A percentile compares a stretch with the other conserved stretches of the same genome.
Conservation (phyloP, 23 tunicate genomes). For the Aplidium turbinatum region DNA sequence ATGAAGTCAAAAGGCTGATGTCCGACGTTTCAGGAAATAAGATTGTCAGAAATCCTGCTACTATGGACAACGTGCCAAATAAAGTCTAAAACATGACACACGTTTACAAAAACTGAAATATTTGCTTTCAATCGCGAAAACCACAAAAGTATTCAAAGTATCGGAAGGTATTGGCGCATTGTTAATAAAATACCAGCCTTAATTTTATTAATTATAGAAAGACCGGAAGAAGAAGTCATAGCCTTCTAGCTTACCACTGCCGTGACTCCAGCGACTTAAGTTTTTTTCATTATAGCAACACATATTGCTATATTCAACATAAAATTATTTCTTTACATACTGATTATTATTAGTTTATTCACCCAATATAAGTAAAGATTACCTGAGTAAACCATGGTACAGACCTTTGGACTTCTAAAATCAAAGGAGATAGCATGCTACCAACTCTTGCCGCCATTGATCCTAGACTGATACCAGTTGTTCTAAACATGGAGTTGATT, state of each 20-base stretch:
- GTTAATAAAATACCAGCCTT: too few relatives aligned
- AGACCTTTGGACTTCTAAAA: conserved; percentile 37
- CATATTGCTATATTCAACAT: too few relatives aligned
- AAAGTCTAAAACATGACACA: conserved; percentile 30
- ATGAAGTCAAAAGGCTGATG: not conserved
- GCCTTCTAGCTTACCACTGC: too few relatives aligned
- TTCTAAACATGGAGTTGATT: conserved; percentile 32
- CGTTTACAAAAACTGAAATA: too few relatives aligned
- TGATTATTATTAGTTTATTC: too few relatives aligned
- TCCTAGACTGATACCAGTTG: conserved; percentile 63
- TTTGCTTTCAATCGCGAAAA: not conserved
- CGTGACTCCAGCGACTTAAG: too few relatives aligned
- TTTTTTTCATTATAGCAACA: too few relatives aligned
- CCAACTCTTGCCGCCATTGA: conserved; percentile 75
- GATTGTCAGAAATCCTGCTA: conserved; percentile 21
- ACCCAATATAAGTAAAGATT: too few relatives aligned
- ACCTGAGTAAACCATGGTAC: conserved; percentile 76
- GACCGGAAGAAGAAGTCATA: too few relatives aligned
- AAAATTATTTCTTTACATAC: too few relatives aligned
- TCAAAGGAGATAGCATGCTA: conserved; percentile 51
- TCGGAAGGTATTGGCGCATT: too few relatives aligned
- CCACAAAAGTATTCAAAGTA: conserved; percentile 1
- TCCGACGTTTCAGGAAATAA: conserved; percentile 51
- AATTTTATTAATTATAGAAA: too few relatives aligned
- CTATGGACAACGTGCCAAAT: conserved; percentile 48